Evolutionary conservation across 92 coral and sea anemone genomes (phyloP).

Genomic region (Umimayanthus chanpuru): DNA sequence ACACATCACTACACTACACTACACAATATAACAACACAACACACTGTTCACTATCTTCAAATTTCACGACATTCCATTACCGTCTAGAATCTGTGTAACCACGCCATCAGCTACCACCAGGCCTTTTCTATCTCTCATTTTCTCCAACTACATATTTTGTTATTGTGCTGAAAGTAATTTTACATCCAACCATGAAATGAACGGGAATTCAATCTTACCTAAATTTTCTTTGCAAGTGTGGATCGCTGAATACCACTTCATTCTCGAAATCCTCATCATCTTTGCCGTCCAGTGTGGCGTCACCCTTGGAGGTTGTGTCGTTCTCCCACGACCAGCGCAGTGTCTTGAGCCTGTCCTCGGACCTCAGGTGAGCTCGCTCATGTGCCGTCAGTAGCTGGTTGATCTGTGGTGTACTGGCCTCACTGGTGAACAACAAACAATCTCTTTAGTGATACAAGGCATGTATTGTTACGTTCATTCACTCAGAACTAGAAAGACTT

Average conservation of each 20-base stretch:
- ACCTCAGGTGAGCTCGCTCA: constrained; percentile 85
- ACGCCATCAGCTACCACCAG: too few species aligned
- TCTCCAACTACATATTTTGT: too few species aligned
- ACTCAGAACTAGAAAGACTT: too few species aligned
- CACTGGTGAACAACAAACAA: background rate
- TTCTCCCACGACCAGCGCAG: constrained; percentile 93
- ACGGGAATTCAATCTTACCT: constrained; percentile 49
- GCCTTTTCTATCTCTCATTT: too few species aligned
- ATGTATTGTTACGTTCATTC: too few species aligned
- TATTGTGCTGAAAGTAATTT: background rate
- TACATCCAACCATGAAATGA: background rate
- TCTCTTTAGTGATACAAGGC: too few species aligned
- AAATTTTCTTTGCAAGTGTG: constrained; percentile 74
- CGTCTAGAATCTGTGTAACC: too few species aligned
- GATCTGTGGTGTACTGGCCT: background rate
- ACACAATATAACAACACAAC: too few species aligned
- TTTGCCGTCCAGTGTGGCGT: constrained; percentile 64
- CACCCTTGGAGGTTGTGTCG: constrained; percentile 85
- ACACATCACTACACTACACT: too few species aligned
- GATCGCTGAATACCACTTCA: constrained; percentile 82
- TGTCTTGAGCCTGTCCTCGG: constrained; percentile 88
- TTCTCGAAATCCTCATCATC: constrained; percentile 69
- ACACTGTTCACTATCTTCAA: too few species aligned
- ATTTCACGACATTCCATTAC: too few species aligned
- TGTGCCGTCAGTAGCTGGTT: constrained; percentile 79